Percentiles rank a stretch among this genome's conserved stretches.
Conservation (phyloP, 2,797 vertebrate genomes). For the Petrocephalus schoutedeni region DNA sequence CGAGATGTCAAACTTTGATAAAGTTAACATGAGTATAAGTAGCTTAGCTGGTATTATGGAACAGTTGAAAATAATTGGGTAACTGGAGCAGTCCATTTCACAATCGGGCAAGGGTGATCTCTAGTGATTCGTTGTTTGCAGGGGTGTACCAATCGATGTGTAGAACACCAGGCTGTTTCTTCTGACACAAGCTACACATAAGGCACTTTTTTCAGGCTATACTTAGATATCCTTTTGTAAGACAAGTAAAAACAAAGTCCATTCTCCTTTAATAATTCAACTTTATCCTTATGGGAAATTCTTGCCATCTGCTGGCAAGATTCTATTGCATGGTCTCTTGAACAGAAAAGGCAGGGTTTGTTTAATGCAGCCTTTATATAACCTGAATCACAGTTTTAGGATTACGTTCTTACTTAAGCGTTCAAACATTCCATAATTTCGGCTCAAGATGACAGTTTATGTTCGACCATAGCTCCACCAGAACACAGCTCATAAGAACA, state of each 20-base stretch:
- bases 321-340: not conserved
- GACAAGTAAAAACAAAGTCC: not conserved
- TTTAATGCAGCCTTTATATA: not conserved
- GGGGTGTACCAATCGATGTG: not conserved
- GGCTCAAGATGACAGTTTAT: not conserved
- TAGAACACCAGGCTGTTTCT: not conserved
- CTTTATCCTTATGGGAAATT: not conserved
- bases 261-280: constrained; percentile 1
- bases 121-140: not conserved
- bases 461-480: not conserved
- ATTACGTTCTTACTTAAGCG: not conserved
- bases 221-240: not conserved
- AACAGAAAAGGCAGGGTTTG: not conserved
- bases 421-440: not conserved
- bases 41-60: not conserved
- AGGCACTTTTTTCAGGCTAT: not conserved
- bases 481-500: not conserved
- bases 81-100: not conserved
- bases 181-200: not conserved
- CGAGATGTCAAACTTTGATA: not conserved
- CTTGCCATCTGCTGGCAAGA: not conserved
- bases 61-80: not conserved
- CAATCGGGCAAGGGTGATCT: not conserved
- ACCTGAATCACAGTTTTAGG: not conserved
- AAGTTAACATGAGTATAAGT: not conserved